phyloP scores from a whole-genome alignment of 2,113 vertebrate species.

The Apodemus speciosus region DNA sequence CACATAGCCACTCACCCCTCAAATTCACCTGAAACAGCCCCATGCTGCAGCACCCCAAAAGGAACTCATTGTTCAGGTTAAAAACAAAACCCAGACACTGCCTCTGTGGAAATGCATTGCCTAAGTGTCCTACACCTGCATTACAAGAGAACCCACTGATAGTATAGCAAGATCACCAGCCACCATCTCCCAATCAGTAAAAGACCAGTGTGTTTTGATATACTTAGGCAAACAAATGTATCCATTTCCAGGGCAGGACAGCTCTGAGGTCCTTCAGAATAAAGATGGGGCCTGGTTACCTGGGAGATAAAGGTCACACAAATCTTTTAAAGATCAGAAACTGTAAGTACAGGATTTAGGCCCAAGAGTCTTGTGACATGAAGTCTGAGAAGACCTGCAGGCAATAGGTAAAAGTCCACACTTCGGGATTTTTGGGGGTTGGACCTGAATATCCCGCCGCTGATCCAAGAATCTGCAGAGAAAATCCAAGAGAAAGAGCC shows the following conservation, averaged over 20 bases:
- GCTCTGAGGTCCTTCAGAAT: not conserved
- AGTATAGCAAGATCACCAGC: not conserved
- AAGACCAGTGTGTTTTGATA: constrained; percentile 6
- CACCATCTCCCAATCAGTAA: not conserved
- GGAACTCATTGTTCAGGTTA: not conserved
- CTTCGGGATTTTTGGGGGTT: not conserved
- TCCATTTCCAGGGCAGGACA: not conserved
- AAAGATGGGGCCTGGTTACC: not conserved
- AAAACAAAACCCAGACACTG: not conserved
- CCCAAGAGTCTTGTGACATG: not conserved
- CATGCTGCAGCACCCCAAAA: not conserved
- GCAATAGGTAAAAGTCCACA: not conserved
- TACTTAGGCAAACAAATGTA: constrained; percentile 35
- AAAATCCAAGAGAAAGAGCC: not conserved
- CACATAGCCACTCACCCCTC: not conserved
- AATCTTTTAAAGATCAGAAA: not conserved
- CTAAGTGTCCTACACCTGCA: not conserved
- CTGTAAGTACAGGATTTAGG: not conserved
- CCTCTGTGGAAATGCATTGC: not conserved
- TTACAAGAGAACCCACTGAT: not conserved
- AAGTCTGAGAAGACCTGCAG: constrained; percentile 1
- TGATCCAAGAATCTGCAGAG: not conserved
- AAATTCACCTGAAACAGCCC: not conserved
- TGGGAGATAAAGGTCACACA: not conserved
- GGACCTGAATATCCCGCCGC: not conserved